A percentile compares a stretch with the other conserved stretches of the same genome.
phyloP scores from a whole-genome alignment of 1,140 invertebrate genomes.

The Portunus trituberculatus region DNA sequence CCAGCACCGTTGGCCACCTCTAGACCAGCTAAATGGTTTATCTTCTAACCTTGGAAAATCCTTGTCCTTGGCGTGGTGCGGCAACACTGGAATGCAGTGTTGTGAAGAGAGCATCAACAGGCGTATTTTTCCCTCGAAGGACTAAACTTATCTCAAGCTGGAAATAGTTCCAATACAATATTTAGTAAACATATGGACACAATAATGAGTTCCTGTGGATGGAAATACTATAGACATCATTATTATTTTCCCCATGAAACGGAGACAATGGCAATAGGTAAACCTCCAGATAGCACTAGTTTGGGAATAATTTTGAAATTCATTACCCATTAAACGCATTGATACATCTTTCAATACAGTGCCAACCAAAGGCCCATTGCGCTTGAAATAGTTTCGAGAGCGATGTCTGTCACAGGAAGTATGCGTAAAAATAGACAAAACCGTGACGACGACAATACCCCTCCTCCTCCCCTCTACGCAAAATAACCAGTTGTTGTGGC shows the following conservation, averaged over 20 bases:
- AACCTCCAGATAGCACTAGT: background rate
- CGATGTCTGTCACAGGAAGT: no score
- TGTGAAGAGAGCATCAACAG: constrained; percentile 65
- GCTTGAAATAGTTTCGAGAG: no score
- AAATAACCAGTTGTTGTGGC: no score
- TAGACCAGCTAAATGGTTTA: background rate
- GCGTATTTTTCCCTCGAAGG: constrained; percentile 51
- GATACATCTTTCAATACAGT: no score
- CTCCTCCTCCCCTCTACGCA: no score
- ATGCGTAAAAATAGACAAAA: no score
- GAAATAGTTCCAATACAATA: background rate
- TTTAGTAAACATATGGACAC: background rate
- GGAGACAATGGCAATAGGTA: constrained; percentile 28
- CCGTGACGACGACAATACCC: no score
- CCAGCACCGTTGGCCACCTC: background rate
- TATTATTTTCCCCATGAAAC: background rate
- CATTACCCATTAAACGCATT: no score
- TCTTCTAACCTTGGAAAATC: constrained; percentile 63
- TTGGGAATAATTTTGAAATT: no score
- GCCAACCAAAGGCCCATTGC: no score
- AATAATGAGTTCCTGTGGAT: background rate
- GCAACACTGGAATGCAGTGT: constrained; percentile 66
- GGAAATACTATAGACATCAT: background rate
- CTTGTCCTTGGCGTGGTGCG: constrained; percentile 59
- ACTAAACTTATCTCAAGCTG: background rate